phyloP scores from a whole-genome alignment of 2,888 invertebrate genomes.

The Pollenia labialis region DNA sequence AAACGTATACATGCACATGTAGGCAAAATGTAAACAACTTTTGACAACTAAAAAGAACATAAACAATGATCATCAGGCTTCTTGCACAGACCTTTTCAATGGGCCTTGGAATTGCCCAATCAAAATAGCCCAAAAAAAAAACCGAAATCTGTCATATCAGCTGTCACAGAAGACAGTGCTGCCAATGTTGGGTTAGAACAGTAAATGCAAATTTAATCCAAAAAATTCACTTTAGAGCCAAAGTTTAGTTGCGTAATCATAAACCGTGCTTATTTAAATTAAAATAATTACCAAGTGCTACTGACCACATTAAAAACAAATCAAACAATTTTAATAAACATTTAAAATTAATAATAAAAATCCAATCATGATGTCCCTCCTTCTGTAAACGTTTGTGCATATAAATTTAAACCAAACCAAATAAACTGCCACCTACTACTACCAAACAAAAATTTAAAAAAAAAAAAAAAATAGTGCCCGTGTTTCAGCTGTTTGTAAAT shows the following conservation, averaged over 20 bases:
- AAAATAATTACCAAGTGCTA: conserved; percentile 48
- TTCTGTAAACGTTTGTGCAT: conserved; percentile 75
- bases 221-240: conserved; percentile 24
- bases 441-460: conserved; percentile 46
- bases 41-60: too few relatives aligned
- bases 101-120: too few relatives aligned
- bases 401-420: conserved; percentile 38
- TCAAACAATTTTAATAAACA: conserved; percentile 2
- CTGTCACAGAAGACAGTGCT: too few relatives aligned
- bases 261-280: conserved; percentile 42
- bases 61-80: too few relatives aligned
- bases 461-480: conserved; percentile 46
- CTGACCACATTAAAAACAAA: conserved; percentile 55
- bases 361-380: conserved; percentile 83
- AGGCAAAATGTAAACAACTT: too few relatives aligned
- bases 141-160: too few relatives aligned
- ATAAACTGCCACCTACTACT: conserved; percentile 57
- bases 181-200: background rate
- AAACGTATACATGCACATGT: too few relatives aligned
- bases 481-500: conserved; percentile 72
- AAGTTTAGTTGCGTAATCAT: conserved; percentile 36
- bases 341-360: conserved; percentile 44
- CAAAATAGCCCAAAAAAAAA: too few relatives aligned
- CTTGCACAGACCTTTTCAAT: too few relatives aligned
- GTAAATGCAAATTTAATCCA: conserved; percentile 25